Evolutionary conservation across 2,113 vertebrate species (phyloP).

Genomic region (Cercopithecus mona): DNA sequence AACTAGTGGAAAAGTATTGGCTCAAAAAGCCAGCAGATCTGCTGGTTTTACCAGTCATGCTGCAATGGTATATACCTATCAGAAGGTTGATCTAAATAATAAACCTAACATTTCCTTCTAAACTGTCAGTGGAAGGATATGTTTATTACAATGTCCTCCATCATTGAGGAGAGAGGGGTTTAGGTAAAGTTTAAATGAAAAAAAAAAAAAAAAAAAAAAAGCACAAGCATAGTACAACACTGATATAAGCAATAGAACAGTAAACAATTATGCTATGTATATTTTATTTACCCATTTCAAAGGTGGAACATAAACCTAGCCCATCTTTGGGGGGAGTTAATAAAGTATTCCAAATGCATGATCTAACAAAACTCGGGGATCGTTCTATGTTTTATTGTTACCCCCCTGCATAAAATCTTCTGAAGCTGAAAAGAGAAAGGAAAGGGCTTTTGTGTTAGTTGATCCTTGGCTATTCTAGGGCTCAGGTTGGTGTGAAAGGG

Average conservation of each 20-base stretch:
- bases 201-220: constrained; percentile 57
- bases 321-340: constrained; percentile 73
- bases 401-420: constrained; percentile 88
- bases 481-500: constrained; percentile 97
- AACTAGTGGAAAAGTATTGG: constrained; percentile 58
- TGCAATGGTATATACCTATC: constrained; percentile 67
- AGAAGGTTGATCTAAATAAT: constrained; percentile 78
- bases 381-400: constrained; percentile 87
- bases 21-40: constrained; percentile 9
- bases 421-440: constrained; percentile 90
- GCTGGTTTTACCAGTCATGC: not conserved
- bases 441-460: constrained; percentile 91
- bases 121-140: constrained; percentile 82
- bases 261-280: constrained; percentile 50
- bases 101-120: constrained; percentile 76
- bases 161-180: constrained; percentile 54
- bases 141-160: constrained; percentile 79
- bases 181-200: constrained; percentile 72
- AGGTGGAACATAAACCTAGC: constrained; percentile 47
- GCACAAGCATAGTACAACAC: constrained; percentile 49
- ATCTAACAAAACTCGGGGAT: constrained; percentile 79
- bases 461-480: constrained; percentile 94
- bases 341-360: constrained; percentile 81
- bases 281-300: constrained; percentile 73
- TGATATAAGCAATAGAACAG: constrained; percentile 58